Evolutionary conservation across 2,888 invertebrate species (phyloP), one percentile per base, ranked within the genome.

Genomic region (Endotricha flammealis): DNA sequence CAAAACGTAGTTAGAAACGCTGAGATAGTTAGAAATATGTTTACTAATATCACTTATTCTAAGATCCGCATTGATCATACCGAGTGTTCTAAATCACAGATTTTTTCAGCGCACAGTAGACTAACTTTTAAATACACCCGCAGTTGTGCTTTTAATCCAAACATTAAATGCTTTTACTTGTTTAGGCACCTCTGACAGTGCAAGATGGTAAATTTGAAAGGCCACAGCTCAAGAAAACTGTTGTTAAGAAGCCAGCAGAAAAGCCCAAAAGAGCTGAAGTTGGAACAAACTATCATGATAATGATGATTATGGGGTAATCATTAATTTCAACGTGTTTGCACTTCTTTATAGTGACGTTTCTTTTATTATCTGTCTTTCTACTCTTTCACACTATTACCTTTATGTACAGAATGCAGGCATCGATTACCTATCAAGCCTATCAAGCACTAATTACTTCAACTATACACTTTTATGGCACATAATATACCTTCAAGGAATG

Each of bases 191-290:
- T 62, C 63, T 85, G 64, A 53, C 69, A 52, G 75, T 78, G 59
- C 77, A 78, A 57, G 82, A 69, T 58, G 85, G 85, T 71, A 86
- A 71, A 76, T 85, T 86, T 45, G 81, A 83, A 69, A 73, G 69
- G 44, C 86, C 86, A 47, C 72, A 80, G 49, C 80, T 85, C 51
- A 87, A 82, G 80, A 87, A 79, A 82, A 75, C 68, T 51, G 63
- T 64, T 47, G 63, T 64, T 46, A 83, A 72, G 78, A 81, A 74
- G 64, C 58, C 68, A 39, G 61, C 66, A 51, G 78, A 77, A 46
- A 68, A 76, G 55, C 67, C 77, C 45, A 79, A 82, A 67, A 75
- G 68, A 50, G 72, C 76, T 45, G 60, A 55, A 38, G 42, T 62
- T 47, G 67, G 55, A 48, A 46, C 53, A 45, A 64, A 55, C 53